These are phyloP conservation scores for Eupithecia inturbata DNA, from an alignment of 2,888 invertebrate genomes.

Conservation along the genomic window DNA sequence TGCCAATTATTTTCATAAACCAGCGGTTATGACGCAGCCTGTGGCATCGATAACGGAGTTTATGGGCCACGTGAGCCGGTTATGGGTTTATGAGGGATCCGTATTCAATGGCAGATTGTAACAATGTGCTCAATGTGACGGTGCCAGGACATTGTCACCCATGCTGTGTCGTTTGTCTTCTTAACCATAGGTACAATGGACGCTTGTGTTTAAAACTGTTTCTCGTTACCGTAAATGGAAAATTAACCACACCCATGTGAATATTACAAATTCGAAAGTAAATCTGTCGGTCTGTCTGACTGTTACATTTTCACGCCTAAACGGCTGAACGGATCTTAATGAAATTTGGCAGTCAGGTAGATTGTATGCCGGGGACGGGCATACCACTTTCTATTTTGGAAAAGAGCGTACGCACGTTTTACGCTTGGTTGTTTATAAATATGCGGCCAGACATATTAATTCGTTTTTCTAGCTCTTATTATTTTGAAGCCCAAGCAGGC, in stretches of 20 bases:
- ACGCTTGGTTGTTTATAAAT: no score
- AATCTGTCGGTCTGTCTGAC: no score
- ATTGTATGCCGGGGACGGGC: no score
- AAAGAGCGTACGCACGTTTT: no score
- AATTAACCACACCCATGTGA: no score
- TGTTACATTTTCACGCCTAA: no score
- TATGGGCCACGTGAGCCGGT: constrained; percentile 45
- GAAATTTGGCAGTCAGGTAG: no score
- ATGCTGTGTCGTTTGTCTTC: not conserved
- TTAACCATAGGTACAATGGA: not conserved
- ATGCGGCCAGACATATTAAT: no score
- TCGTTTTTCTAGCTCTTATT: not conserved
- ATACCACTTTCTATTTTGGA: no score
- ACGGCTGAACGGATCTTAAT: no score
- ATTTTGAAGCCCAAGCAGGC: not conserved
- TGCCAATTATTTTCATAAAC: constrained; percentile 4
- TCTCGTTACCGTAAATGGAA: no score
- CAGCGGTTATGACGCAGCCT: constrained; percentile 13
- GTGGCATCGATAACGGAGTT: constrained; percentile 46
- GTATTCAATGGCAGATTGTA: constrained; percentile 32
- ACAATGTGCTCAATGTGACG: constrained; percentile 28
- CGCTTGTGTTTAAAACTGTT: not conserved
- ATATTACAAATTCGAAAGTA: no score
- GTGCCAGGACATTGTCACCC: constrained; percentile 1
- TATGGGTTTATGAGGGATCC: constrained; percentile 44